Evolutionary conservation across 2,888 invertebrate genomes (phyloP).

Genomic region (Agriopis aurantiaria): DNA sequence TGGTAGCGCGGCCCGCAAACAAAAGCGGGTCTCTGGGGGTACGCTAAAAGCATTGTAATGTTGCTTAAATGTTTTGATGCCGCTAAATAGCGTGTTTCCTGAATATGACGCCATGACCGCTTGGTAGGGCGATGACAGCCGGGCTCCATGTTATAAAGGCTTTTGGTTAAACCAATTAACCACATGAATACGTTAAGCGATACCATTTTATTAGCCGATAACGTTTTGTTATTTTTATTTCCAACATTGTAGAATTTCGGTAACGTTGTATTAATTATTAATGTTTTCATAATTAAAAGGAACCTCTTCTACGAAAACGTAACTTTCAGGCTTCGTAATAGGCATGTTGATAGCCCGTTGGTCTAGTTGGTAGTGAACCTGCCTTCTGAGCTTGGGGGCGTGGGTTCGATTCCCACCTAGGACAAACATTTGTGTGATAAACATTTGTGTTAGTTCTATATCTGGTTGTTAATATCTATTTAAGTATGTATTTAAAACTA

Average conservation of each 20-base stretch:
- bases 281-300: no score
- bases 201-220: constrained; percentile 9
- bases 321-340: no score
- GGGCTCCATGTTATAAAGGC: constrained; percentile 3
- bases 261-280: no score
- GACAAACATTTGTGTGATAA: no score
- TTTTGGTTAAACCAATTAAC: constrained; percentile 7
- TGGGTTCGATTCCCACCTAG: no score
- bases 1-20: not conserved
- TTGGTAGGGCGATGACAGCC: constrained; percentile 23
- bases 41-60: constrained; percentile 33
- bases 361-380: no score
- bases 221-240: constrained; percentile 1
- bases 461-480: no score
- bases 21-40: constrained; percentile 17
- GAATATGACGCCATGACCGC: constrained; percentile 15
- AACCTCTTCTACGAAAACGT: no score
- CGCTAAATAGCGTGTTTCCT: constrained; percentile 31
- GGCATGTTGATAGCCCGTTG: no score
- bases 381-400: no score
- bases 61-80: constrained; percentile 33
- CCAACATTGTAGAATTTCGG: not conserved
- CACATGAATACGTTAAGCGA: constrained; percentile 11
- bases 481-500: no score
- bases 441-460: no score